Evolutionary conservation across 2,888 invertebrate genomes (phyloP), one percentile per base, ranked within the genome.

Genomic region (Xanthorhoe designata): DNA sequence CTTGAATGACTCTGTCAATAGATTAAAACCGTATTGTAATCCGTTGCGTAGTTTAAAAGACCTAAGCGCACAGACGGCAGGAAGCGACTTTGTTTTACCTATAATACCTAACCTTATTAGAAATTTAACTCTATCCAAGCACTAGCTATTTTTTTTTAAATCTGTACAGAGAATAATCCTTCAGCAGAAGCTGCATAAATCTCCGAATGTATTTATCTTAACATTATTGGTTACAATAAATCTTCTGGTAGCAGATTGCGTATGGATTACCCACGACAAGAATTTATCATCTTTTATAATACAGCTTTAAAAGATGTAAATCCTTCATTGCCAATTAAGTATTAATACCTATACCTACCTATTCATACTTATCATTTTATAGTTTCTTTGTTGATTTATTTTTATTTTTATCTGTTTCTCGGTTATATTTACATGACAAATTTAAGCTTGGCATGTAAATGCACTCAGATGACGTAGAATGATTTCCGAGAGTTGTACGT

Each of bases 401-500:
- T 42, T 42, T 3, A 42, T 4, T 13, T 42, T 42, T 13, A 42
- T 32, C 32, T 7, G 2, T 42, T 42, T 42, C 24, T 24, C 24
- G 24, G 4, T 24, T 24, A 24, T 24, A n/a, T n/a, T n/a, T n/a
- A 3, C 24, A 24, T 24, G 24, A 24, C 24, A 3, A 24, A 24
- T 24, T 24, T 24, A 24, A 24, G 24, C 2, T 24, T 24, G 4
- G 24, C n/a, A 75, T 80, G 75, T 80, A 74, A 78, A 80, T 80
- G 75, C 76, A 75, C 72, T 74, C 73, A 79, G 79, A 82, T 85
- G 83, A 83, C 82, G 82, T 82, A 76, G 78, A 74, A 76, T 78
- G 78, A 85, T 85, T 89, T 86, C 88, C 86, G 85, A 84, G 86
- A 90, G 85, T 84, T 86, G 86, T 82, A 24, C 24, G n/a, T n/a